These are phyloP conservation scores for Nettapus auritus DNA, from an alignment of 2,113 vertebrate species.

Conservation along the genomic window DNA sequence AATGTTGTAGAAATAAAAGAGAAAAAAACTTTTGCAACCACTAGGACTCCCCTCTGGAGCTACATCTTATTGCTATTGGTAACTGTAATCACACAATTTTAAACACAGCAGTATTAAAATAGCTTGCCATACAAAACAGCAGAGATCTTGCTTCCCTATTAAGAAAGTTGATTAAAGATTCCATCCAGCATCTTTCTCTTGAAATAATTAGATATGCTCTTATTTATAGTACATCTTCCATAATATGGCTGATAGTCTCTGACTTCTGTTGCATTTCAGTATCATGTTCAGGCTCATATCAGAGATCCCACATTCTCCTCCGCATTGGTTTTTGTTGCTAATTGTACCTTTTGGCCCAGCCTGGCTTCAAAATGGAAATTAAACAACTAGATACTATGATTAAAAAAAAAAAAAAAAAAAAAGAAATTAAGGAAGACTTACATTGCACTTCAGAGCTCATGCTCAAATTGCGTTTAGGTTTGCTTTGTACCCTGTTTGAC, in stretches of 20 bases:
- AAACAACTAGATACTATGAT: conserved; percentile 14
- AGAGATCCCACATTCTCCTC: conserved; percentile 50
- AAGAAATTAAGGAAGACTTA: conserved; percentile 69
- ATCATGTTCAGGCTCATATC: conserved; percentile 29
- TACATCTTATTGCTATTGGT: conserved; percentile 57
- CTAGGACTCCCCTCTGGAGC: conserved; percentile 32
- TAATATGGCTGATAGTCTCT: conserved; percentile 28
- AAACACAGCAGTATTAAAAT: conserved; percentile 53
- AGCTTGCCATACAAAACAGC: conserved; percentile 23
- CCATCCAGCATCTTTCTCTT: conserved; percentile 38
- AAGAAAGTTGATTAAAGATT: conserved; percentile 66
- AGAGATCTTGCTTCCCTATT: neutral
- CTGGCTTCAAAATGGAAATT: conserved; percentile 35
- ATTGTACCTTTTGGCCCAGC: conserved; percentile 35
- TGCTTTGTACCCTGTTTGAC: conserved; percentile 1
- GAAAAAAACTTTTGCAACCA: conserved; percentile 71
- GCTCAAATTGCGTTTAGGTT: neutral
- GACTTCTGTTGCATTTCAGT: conserved; percentile 50
- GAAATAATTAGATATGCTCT: conserved; percentile 48
- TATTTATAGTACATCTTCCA: conserved; percentile 48
- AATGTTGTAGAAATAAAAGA: conserved; percentile 52
- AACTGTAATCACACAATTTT: conserved; percentile 31
- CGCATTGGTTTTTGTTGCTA: conserved; percentile 46
- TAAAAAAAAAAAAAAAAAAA: neutral
- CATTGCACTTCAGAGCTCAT: conserved; percentile 43